Evolutionary conservation across 2,113 vertebrate species (phyloP).

Genomic region (Podarcis muralis): DNA sequence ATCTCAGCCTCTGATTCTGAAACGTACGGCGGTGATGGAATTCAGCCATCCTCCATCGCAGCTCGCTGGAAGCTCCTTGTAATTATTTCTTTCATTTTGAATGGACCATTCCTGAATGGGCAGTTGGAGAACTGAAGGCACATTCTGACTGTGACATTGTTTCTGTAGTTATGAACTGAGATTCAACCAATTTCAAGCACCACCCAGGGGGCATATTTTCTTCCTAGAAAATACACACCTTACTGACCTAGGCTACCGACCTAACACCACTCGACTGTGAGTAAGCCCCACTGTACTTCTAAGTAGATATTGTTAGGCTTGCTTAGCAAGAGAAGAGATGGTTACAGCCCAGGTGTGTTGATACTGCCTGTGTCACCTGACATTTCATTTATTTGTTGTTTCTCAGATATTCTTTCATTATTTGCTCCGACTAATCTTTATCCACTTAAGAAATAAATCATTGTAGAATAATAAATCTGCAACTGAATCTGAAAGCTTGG

Average conservation of each 20-base stretch:
- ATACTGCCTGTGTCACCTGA: neutral
- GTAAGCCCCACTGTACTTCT: no score
- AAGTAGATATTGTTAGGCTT: no score
- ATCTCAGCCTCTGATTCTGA: no score
- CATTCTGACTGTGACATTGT: neutral
- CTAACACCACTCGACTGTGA: no score
- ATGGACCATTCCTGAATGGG: no score
- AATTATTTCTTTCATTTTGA: no score
- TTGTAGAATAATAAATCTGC: neutral
- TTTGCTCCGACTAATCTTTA: conserved; percentile 5
- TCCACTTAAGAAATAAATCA: no score
- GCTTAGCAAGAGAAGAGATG: neutral
- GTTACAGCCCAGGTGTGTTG: neutral
- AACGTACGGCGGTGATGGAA: no score
- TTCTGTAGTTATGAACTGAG: neutral
- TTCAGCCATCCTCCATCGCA: no score
- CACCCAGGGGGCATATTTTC: neutral
- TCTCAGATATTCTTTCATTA: conserved; percentile 17
- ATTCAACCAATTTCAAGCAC: neutral
- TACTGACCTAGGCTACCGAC: neutral
- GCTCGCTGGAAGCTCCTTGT: no score
- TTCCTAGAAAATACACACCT: neutral
- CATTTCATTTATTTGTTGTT: conserved; percentile 31
- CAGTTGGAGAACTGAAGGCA: no score
- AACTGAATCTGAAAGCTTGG: conserved; percentile 25